Evolutionary conservation across 2,888 invertebrate genomes (phyloP).

Genomic region (Diogma glabrata): DNA sequence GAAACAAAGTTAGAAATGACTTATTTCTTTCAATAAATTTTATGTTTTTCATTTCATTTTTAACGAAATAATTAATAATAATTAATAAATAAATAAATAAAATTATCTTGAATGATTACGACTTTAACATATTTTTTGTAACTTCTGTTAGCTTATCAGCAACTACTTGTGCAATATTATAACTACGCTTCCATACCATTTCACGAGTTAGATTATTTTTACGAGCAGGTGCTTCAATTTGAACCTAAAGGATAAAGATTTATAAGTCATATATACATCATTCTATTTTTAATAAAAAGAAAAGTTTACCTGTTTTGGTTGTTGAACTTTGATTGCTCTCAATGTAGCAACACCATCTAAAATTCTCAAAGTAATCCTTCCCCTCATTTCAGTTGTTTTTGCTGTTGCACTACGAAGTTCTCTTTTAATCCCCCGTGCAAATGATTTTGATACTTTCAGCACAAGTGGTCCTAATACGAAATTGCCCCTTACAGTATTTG

Average conservation of each 20-base stretch:
- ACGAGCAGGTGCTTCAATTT: slow-evolving; percentile 67
- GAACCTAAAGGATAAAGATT: slow-evolving; percentile 49
- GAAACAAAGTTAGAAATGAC: too few species aligned
- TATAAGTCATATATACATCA: slow-evolving; percentile 20
- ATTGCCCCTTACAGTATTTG: slow-evolving; percentile 72
- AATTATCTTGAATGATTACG: too few species aligned
- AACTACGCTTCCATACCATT: slow-evolving; percentile 71
- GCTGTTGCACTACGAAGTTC: slow-evolving; percentile 78
- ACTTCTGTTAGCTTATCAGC: slow-evolving; percentile 59
- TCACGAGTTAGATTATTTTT: slow-evolving; percentile 76
- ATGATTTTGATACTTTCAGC: slow-evolving; percentile 48
- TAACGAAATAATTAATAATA: too few species aligned
- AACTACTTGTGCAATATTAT: slow-evolving; percentile 72
- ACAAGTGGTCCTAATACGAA: slow-evolving; percentile 70
- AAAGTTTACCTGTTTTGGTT: slow-evolving; percentile 85
- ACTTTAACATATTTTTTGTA: slow-evolving; percentile 31
- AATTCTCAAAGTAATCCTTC: slow-evolving; percentile 63
- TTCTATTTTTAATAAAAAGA: slow-evolving; percentile 32
- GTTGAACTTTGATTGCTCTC: slow-evolving; percentile 72
- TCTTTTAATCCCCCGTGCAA: slow-evolving; percentile 66
- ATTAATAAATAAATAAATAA: too few species aligned
- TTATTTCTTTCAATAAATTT: too few species aligned
- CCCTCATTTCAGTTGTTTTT: slow-evolving; percentile 77
- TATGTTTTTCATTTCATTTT: too few species aligned
- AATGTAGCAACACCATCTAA: slow-evolving; percentile 70